Conservation (phyloP, 2,888 invertebrate genomes). For the Myathropa florea region DNA sequence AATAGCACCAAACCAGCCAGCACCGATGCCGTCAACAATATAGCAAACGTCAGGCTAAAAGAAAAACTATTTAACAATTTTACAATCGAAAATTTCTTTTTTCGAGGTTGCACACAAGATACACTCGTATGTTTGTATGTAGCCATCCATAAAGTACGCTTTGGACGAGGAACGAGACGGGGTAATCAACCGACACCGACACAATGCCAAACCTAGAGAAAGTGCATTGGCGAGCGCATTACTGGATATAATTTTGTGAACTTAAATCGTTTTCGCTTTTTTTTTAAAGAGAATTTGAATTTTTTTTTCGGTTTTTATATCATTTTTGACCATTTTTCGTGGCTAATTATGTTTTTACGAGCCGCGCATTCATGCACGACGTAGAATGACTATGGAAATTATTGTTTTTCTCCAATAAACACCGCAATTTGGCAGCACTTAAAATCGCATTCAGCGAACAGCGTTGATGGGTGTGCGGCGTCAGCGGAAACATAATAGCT, state of each 20-base stretch:
- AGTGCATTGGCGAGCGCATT: slow-evolving; percentile 63
- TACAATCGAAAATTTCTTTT: slow-evolving; percentile 68
- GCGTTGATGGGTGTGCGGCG: neutral
- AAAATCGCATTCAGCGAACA: neutral
- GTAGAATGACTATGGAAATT: neutral
- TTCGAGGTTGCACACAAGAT: slow-evolving; percentile 49
- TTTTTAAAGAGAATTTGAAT: neutral
- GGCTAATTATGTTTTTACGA: slow-evolving; percentile 33
- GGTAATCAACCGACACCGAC: slow-evolving; percentile 33
- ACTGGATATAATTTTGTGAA: slow-evolving; percentile 55
- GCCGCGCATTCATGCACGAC: slow-evolving; percentile 15
- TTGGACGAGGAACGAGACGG: neutral
- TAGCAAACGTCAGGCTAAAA: neutral
- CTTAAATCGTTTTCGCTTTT: slow-evolving; percentile 56
- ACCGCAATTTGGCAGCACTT: slow-evolving; percentile 10
- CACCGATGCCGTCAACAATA: neutral
- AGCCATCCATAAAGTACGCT: neutral
- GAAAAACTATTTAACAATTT: slow-evolving; percentile 52
- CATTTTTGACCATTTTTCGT: slow-evolving; percentile 32
- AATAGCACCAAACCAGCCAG: neutral
- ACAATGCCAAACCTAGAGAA: slow-evolving; percentile 64
- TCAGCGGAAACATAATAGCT: neutral
- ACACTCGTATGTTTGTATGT: neutral
- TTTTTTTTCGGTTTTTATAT: slow-evolving; percentile 6
- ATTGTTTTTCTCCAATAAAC: neutral